Base-by-base conservation (phyloP, 2,797 vertebrate genomes). In the Siniperca undulata region DNA sequence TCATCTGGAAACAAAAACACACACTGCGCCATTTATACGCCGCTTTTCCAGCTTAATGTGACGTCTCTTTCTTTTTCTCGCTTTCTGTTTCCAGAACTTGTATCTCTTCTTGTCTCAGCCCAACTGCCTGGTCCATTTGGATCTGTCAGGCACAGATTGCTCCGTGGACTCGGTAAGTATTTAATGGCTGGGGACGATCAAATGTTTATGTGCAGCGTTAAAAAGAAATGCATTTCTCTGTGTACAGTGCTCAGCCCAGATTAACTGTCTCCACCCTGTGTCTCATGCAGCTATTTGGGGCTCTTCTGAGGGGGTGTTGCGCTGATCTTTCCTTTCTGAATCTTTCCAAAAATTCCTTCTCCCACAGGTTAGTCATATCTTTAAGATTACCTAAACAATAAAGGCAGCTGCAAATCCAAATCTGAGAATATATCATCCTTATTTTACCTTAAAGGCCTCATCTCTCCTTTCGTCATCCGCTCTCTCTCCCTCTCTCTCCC, bases 81-180 rank as follows among this genome's bases (percentile, higher is more conserved):
- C n/a, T 80, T 48, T 77, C n/a, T 74, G 0, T 88, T 75, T 90
- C n/a, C 91, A 98, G 97, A 97, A 96, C 89, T 95, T 98, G 80
- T 97, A 97, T 90, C 95, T 97, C 71, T 98, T 98, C 91, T 88
- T 98, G 94, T 97, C 97, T 87, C 97, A 97, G 92, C 97, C 97
- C 80, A 98, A 98, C 77, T 97, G 97, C 71, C 93, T 98, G 92
- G 95, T 97, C 55, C 97, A 97, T 90, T 93, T 98, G 93, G 97
- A 98, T 91, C 93, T 98, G 81, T 97, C 97, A 0, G 96, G 96
- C 77, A 98, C 97, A 1, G 97, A 98, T 92, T 98, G 97, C 74
- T 88, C 94, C 1, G 95, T 98, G n/a, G 97, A 98, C 89, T 94
- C 93, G 40, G 97, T 98, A 70, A 91, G 95, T 92, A 65, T 77